Percentiles rank a stretch among this genome's conserved stretches.
Conservation (phyloP, 64 coral and sea anemone species). For the Platygyra sinensis region DNA sequence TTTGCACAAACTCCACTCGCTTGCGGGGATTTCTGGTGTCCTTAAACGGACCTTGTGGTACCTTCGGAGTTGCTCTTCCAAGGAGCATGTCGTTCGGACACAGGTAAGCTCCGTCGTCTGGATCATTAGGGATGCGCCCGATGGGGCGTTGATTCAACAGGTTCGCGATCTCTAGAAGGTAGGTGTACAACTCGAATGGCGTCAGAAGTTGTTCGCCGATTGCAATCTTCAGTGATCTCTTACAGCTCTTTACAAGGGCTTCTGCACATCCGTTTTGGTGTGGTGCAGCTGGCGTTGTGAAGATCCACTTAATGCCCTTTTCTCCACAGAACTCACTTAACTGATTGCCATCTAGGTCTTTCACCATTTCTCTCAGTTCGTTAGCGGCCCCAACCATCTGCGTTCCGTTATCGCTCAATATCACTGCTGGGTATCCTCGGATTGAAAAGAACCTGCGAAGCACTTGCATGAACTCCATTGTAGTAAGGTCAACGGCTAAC, state of each 20-base stretch:
- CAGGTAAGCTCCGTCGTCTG: too few relatives aligned
- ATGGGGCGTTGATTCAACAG: too few relatives aligned
- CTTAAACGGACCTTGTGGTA: too few relatives aligned
- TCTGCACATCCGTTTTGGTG: conserved; percentile 48
- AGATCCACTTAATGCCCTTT: conserved; percentile 15
- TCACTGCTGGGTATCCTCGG: conserved; percentile 15
- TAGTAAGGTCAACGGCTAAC: background rate
- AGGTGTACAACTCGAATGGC: too few relatives aligned
- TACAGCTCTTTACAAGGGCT: conserved; percentile 7
- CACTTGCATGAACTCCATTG: conserved; percentile 30
- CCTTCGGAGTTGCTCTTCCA: too few relatives aligned
- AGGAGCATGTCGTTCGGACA: too few relatives aligned
- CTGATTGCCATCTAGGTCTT: background rate
- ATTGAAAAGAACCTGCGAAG: conserved; percentile 31
- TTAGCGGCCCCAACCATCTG: conserved; percentile 34
- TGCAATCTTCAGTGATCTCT: conserved; percentile 12
- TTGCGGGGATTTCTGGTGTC: too few relatives aligned
- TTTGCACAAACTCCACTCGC: too few relatives aligned
- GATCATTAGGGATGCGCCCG: too few relatives aligned
- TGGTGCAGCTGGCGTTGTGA: conserved; percentile 38
- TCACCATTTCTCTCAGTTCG: background rate
- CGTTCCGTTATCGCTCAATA: conserved; percentile 22
- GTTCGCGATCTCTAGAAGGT: too few relatives aligned
- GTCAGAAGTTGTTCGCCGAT: too few relatives aligned
- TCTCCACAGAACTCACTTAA: background rate